Base-by-base conservation (phyloP, 2,888 invertebrate genomes). In the Melangyna quadrimaculata region DNA sequence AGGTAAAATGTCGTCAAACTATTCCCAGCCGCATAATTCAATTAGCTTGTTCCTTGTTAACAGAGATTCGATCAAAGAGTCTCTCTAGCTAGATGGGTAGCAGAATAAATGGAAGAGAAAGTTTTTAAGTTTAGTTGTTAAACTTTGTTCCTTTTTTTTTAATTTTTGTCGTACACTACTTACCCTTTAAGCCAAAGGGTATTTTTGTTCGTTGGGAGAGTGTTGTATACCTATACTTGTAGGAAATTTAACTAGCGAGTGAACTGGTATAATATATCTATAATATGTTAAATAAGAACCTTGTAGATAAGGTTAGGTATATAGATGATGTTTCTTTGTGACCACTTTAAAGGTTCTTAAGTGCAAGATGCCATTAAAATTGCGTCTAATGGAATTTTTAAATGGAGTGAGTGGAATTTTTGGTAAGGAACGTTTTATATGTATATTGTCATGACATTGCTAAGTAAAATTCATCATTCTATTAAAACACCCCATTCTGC, bases 351-450 rank as follows among this genome's bases (percentile, higher is more conserved):
- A 75, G 61, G 69, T 61, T 75, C 70, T 55, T 75, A 80, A 80
- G 80, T 80, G 75, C 70, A 75, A 74, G 70, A 70, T 80, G 63
- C 75, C 70, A 80, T 80, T 75, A 70, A 70, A 75, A 75, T 75
- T 75, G 80, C 74, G 53, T 80, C 69, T 80, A 80, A 80, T 75
- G 75, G 80, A 80, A 80, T 80, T 80, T 80, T 75, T 43, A 80
- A 29, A 14, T 70, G 53, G 69, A 3, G 65, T 51, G 61, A 2
- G 37, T 40, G 40, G n/a, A 40, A 7, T 57, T n/a, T 19, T 32
- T 57, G 14, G 19, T 59, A 12, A 14, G 19, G 19, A 35, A 19
- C 5, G 1, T 19, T n/a, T 35, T 57, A 32, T n/a, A n/a, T n/a
- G n/a, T n/a, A n/a, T n/a, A n/a, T n/a, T n/a, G n/a, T 35, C 35